Evolutionary conservation across 2,113 vertebrate species (phyloP).

Genomic region (Petrocephalus zakoni): DNA sequence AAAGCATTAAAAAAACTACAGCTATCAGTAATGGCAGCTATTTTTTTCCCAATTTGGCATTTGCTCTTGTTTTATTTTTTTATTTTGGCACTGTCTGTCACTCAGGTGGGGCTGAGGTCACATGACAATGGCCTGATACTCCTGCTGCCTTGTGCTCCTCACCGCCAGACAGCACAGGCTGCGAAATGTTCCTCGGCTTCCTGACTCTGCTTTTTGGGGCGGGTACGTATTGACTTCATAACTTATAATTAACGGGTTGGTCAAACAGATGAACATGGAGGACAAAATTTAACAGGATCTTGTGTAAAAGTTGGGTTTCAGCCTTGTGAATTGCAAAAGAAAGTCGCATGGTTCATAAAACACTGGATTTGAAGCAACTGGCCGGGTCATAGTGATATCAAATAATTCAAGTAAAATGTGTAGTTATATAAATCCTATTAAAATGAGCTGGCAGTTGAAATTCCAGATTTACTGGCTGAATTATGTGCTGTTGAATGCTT

Average conservation of each 20-base stretch:
- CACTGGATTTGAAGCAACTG: neutral
- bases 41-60: neutral
- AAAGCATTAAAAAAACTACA: neutral
- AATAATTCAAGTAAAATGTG: neutral
- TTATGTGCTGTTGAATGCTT: neutral
- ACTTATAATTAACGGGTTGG: neutral
- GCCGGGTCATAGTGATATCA: neutral
- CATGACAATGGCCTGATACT: conserved; percentile 46
- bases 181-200: conserved; percentile 34
- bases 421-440: neutral
- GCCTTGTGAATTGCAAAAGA: neutral
- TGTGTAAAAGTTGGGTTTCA: neutral
- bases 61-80: neutral
- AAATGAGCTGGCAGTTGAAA: neutral
- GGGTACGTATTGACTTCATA: conserved; percentile 32
- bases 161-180: conserved; percentile 18
- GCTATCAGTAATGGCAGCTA: neutral
- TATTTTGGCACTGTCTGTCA: conserved; percentile 22
- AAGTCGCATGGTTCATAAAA: neutral
- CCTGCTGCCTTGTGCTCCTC: conserved; percentile 43
- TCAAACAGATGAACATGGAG: neutral
- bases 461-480: neutral
- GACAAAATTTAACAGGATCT: neutral
- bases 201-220: conserved; percentile 28
- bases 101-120: conserved; percentile 51